These are phyloP conservation scores for Anguilla megastoma DNA, from an alignment of 2,797 vertebrate genomes.

Conservation along the genomic window DNA sequence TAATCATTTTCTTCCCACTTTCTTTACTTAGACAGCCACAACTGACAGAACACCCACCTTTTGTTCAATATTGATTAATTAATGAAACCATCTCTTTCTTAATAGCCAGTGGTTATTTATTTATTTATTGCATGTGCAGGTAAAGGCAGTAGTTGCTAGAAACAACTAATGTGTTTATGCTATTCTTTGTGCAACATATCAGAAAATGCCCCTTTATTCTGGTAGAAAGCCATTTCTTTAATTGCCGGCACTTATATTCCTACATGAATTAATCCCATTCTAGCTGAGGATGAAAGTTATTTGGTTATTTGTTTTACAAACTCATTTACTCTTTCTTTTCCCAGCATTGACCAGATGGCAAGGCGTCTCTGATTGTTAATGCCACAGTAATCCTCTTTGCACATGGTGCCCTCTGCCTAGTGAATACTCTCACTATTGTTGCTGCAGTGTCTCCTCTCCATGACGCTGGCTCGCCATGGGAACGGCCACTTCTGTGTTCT, in stretches of 20 bases:
- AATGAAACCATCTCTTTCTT: constrained; percentile 17
- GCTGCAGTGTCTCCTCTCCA: constrained; percentile 46
- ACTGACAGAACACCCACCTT: constrained; percentile 16
- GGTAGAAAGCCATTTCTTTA: background rate
- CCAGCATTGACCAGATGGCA: constrained; percentile 65
- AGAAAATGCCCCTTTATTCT: background rate
- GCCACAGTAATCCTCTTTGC: constrained; percentile 66
- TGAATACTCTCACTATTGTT: constrained; percentile 66
- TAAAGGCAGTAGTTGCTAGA: background rate
- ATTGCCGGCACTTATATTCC: background rate
- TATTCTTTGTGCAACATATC: background rate
- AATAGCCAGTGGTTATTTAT: background rate
- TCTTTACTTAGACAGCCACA: background rate
- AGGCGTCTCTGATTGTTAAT: constrained; percentile 65
- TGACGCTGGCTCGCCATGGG: background rate
- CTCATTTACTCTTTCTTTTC: constrained; percentile 58
- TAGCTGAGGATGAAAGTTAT: background rate
- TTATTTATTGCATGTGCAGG: background rate
- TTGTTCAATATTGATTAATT: constrained; percentile 32
- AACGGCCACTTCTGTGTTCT: constrained; percentile 11
- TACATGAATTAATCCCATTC: background rate
- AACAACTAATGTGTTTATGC: background rate
- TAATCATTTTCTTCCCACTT: constrained; percentile 6
- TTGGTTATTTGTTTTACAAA: constrained; percentile 47
- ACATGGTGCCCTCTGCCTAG: constrained; percentile 66